These are phyloP conservation scores for Melanotus villosus DNA, from an alignment of 2,888 invertebrate species.

Conservation along the genomic window DNA sequence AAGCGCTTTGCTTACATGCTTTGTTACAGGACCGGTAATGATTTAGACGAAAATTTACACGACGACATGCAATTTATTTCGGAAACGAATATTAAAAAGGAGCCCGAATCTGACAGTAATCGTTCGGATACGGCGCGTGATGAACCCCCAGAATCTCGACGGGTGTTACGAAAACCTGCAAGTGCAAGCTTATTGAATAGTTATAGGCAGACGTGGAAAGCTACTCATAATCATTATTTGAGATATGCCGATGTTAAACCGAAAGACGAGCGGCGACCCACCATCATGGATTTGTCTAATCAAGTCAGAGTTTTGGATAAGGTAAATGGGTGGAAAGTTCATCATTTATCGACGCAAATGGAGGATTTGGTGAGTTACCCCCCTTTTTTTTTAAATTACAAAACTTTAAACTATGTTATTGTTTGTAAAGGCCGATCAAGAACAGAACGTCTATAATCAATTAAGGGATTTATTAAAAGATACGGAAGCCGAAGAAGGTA, in stretches of 20 bases:
- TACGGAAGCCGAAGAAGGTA: constrained; percentile 65
- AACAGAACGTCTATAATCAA: constrained; percentile 68
- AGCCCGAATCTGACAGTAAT: constrained; percentile 64
- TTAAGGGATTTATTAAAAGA: constrained; percentile 64
- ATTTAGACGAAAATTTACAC: constrained; percentile 69
- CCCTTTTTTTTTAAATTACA: background rate
- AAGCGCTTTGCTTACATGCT: background rate
- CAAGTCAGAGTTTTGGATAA: constrained; percentile 90
- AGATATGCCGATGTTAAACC: constrained; percentile 88
- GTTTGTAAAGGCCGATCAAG: constrained; percentile 70
- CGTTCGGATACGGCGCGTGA: constrained; percentile 65
- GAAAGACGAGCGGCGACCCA: constrained; percentile 88
- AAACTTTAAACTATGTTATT: background rate
- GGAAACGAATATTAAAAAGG: constrained; percentile 68
- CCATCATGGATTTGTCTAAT: constrained; percentile 90
- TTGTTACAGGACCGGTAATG: constrained; percentile 71
- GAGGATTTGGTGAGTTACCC: constrained; percentile 83
- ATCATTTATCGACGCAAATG: constrained; percentile 93
- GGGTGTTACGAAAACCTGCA: constrained; percentile 64
- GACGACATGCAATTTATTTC: constrained; percentile 77
- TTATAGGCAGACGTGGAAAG: constrained; percentile 80
- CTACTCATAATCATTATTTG: constrained; percentile 82
- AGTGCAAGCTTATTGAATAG: constrained; percentile 73
- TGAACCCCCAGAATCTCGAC: constrained; percentile 59
- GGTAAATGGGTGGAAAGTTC: constrained; percentile 95